Conservation (phyloP, 2,113 vertebrate genomes). For the Lampris incognitus region DNA sequence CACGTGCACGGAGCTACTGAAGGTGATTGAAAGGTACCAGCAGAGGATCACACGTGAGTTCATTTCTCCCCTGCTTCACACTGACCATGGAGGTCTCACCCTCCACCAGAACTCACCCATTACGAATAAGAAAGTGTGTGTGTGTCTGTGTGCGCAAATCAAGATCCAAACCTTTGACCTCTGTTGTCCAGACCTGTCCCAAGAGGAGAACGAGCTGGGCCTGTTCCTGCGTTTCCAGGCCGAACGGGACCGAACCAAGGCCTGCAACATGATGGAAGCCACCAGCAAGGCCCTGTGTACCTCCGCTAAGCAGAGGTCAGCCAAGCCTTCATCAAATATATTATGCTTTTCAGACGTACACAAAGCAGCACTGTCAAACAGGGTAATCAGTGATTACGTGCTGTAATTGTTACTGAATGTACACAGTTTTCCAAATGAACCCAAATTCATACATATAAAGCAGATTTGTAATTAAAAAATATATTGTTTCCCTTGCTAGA, state of each 20-base stretch:
- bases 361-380: background rate
- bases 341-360: background rate
- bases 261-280: slow-evolving; percentile 87
- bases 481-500: too few species aligned
- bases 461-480: too few species aligned
- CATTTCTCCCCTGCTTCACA: background rate
- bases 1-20: slow-evolving; percentile 86
- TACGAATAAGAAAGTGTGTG: too few species aligned
- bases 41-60: slow-evolving; percentile 84
- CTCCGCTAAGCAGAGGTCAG: slow-evolving; percentile 88
- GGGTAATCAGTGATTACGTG: background rate
- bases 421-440: background rate
- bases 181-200: slow-evolving; percentile 71
- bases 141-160: background rate
- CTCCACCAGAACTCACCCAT: too few species aligned
- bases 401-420: background rate
- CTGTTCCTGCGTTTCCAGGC: slow-evolving; percentile 87
- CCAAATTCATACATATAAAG: too few species aligned
- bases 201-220: slow-evolving; percentile 89
- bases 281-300: slow-evolving; percentile 86
- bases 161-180: background rate
- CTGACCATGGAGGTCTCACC: too few species aligned
- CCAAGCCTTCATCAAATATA: background rate
- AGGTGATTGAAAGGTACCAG: slow-evolving; percentile 88
- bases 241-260: slow-evolving; percentile 83